Evolutionary conservation across 2,113 vertebrate species (phyloP).

Genomic region (Stegostoma tigrinum): DNA sequence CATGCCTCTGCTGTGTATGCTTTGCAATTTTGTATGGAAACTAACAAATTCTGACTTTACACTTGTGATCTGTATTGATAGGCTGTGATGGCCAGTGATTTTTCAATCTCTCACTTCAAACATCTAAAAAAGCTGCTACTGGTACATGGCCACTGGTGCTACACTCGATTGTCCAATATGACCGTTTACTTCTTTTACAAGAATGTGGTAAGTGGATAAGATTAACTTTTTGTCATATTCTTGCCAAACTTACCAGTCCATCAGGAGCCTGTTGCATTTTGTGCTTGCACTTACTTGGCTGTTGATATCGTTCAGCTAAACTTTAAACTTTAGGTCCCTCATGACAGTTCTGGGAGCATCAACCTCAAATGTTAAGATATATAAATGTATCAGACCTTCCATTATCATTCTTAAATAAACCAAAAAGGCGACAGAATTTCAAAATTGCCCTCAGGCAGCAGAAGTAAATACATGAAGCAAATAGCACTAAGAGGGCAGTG

Average conservation of each 20-base stretch:
- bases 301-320: not conserved
- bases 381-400: not conserved
- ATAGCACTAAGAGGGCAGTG: not conserved
- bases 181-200: conserved; percentile 94
- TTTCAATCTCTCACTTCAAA: conserved; percentile 81
- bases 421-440: not conserved
- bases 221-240: not conserved
- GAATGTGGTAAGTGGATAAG: conserved; percentile 73
- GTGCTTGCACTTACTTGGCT: not conserved
- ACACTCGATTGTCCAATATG: conserved; percentile 81
- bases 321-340: not conserved
- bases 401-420: not conserved
- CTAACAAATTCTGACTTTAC: not conserved
- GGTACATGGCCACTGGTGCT: conserved; percentile 90
- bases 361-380: not conserved
- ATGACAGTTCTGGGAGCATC: not conserved
- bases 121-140: conserved; percentile 85
- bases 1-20: not conserved
- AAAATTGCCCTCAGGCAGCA: not conserved
- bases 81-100: conserved; percentile 96
- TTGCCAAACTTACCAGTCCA: not conserved
- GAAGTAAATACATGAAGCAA: not conserved
- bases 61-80: conserved; percentile 45
- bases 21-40: not conserved
- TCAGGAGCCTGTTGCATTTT: not conserved